Conservation (phyloP, 2,888 invertebrate species). For the Gasteruption jaculator region DNA sequence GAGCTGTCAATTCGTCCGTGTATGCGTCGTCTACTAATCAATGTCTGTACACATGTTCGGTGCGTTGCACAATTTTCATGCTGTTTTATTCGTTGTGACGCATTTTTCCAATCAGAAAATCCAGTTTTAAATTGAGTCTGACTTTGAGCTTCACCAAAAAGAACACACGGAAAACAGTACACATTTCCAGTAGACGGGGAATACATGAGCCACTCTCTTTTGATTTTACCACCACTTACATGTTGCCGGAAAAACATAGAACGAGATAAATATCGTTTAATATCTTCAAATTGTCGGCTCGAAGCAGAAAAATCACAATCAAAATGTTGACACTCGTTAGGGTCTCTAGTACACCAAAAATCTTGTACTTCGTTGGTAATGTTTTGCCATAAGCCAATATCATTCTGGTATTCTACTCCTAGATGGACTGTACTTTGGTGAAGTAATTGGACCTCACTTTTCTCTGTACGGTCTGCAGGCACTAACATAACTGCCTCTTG, state of each 20-base stretch:
- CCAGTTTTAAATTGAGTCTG: no score
- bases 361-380: not conserved
- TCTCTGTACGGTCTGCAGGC: no score
- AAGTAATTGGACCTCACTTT: no score
- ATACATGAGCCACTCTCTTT: conserved; percentile 5
- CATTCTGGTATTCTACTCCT: conserved; percentile 5
- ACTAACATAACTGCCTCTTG: no score
- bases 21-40: conserved; percentile 9
- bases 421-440: no score
- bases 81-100: conserved; percentile 5
- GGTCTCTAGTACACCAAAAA: conserved; percentile 3
- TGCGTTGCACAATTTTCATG: conserved; percentile 13
- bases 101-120: conserved; percentile 14
- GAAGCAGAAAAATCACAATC: conserved; percentile 5
- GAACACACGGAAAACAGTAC: conserved; percentile 2
- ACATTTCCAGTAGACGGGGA: conserved; percentile 2
- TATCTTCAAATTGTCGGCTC: not conserved
- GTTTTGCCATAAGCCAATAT: conserved; percentile 3
- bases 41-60: not conserved
- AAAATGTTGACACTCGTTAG: conserved; percentile 2
- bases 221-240: conserved; percentile 2
- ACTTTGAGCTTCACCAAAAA: not conserved
- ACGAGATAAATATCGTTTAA: no score
- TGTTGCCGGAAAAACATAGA: conserved; percentile 6
- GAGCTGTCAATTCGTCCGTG: conserved; percentile 17